Percentiles rank a stretch among this genome's conserved stretches.
Evolutionary conservation across 2,113 vertebrate genomes (phyloP).

Genomic region (Cathartes aura): DNA sequence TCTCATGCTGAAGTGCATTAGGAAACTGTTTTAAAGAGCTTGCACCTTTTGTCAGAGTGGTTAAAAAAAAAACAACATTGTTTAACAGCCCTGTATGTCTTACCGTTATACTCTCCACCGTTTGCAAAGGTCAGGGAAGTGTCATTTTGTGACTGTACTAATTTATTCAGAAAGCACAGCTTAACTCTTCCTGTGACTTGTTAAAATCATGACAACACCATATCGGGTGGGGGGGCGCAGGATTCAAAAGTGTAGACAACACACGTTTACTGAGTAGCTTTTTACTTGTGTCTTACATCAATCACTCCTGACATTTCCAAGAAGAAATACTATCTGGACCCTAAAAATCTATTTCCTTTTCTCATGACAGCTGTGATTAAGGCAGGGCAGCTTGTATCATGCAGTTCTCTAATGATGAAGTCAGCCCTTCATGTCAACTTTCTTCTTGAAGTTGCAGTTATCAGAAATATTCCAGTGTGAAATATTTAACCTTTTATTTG

Average conservation of each 20-base stretch:
- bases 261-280: constrained; percentile 53
- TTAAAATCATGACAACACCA: constrained; percentile 69
- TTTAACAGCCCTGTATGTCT: constrained; percentile 55
- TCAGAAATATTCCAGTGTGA: not conserved
- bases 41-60: constrained; percentile 44
- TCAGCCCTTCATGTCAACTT: constrained; percentile 27
- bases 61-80: constrained; percentile 20
- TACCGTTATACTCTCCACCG: constrained; percentile 49
- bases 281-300: constrained; percentile 58
- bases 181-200: constrained; percentile 21
- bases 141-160: constrained; percentile 68
- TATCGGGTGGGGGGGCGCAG: not conserved
- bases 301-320: constrained; percentile 63
- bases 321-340: constrained; percentile 55
- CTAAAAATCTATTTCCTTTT: constrained; percentile 57
- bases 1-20: constrained; percentile 44
- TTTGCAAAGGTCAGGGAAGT: constrained; percentile 26
- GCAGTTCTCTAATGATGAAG: constrained; percentile 40
- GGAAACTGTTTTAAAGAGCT: constrained; percentile 36
- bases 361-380: constrained; percentile 60
- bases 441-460: constrained; percentile 34
- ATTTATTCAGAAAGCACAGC: constrained; percentile 65
- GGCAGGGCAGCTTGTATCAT: constrained; percentile 39
- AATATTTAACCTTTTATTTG: not conserved
- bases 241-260: constrained; percentile 58